These are phyloP conservation scores for Plotosus lineatus DNA, from an alignment of 2,113 vertebrate species.

Conservation along the genomic window DNA sequence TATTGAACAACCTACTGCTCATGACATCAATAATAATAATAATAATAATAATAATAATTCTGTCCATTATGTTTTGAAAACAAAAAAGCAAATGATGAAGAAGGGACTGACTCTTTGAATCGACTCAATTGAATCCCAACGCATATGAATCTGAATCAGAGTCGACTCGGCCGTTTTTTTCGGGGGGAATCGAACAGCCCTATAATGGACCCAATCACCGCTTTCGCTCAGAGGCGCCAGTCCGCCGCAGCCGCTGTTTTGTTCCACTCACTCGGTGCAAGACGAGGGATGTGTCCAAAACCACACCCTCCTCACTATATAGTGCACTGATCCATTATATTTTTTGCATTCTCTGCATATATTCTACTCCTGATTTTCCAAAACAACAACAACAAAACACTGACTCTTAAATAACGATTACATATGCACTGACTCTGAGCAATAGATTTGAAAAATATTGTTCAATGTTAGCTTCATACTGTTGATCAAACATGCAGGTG, in stretches of 20 bases:
- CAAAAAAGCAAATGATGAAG: too few relatives aligned
- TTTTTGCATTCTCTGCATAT: neutral
- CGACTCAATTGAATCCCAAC: neutral
- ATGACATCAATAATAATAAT: neutral
- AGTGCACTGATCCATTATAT: constrained; percentile 2
- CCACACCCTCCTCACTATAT: constrained; percentile 27
- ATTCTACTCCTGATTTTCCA: neutral
- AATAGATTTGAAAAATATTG: neutral
- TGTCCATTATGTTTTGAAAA: neutral
- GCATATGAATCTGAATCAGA: neutral
- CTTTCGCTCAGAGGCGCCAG: constrained; percentile 50
- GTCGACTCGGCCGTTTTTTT: neutral
- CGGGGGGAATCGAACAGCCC: neutral
- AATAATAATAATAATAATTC: neutral
- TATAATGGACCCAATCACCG: constrained; percentile 50
- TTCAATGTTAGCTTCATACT: neutral
- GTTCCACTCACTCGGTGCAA: constrained; percentile 24
- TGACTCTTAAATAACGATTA: neutral
- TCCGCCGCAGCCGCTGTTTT: constrained; percentile 42
- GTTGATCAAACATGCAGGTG: neutral
- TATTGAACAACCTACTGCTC: too few relatives aligned
- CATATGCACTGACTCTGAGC: neutral
- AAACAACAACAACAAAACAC: neutral
- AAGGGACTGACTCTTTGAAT: neutral
- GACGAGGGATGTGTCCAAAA: constrained; percentile 38